Evolutionary conservation across 2,113 vertebrate species (phyloP).

Genomic region (Mesoclemmys tuberculata): DNA sequence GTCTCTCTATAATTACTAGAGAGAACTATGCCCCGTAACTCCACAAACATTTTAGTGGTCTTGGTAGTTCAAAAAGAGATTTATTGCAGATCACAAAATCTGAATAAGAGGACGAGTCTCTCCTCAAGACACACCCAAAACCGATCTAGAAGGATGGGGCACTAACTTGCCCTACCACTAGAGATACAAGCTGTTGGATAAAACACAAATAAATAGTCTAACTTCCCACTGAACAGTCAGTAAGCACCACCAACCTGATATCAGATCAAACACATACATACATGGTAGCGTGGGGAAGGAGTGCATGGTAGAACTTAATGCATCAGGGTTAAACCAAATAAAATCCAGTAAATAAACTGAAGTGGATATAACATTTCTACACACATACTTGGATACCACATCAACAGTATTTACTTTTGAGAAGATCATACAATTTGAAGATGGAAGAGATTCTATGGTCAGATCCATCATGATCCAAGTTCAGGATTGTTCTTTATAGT

Average conservation of each 20-base stretch:
- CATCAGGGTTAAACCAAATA: background rate
- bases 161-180: background rate
- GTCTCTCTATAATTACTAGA: background rate
- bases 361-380: background rate
- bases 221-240: background rate
- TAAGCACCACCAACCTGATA: background rate
- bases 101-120: background rate
- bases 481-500: background rate
- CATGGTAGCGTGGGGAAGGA: background rate
- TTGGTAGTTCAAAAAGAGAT: background rate
- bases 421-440: rapidly evolving
- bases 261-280: background rate
- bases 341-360: background rate
- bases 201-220: background rate
- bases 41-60: background rate
- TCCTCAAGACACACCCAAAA: background rate
- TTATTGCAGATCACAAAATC: background rate
- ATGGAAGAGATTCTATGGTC: background rate
- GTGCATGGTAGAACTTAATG: background rate
- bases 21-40: background rate
- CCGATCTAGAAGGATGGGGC: rapidly evolving
- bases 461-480: background rate
- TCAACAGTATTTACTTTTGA: background rate
- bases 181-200: background rate
- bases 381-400: background rate